These are phyloP conservation scores for Araneus ventricosus DNA, from an alignment of 1,140 invertebrate species.

Conservation along the genomic window DNA sequence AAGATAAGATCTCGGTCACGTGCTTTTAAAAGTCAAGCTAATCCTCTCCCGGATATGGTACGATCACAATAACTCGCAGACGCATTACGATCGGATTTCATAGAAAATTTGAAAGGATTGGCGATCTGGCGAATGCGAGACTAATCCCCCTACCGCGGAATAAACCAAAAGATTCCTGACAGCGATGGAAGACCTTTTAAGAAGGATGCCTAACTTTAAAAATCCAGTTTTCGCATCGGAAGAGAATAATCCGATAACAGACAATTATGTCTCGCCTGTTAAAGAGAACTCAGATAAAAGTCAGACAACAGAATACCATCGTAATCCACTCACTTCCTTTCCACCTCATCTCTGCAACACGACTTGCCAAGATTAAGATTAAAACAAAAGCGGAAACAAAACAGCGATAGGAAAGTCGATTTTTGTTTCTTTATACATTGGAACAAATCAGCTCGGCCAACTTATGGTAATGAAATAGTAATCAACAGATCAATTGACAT, in stretches of 20 bases:
- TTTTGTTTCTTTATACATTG: neutral
- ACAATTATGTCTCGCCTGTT: conserved; percentile 56
- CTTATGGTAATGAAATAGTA: neutral
- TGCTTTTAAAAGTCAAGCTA: conserved; percentile 66
- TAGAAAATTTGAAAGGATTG: conserved; percentile 74
- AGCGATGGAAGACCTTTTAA: conserved; percentile 49
- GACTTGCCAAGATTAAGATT: conserved; percentile 22
- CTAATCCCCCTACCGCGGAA: conserved; percentile 56
- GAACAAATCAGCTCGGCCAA: neutral
- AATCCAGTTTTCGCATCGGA: conserved; percentile 62
- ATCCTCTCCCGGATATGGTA: conserved; percentile 73
- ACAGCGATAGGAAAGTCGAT: neutral
- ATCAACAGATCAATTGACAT: neutral
- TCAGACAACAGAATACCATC: conserved; percentile 25
- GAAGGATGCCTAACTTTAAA: conserved; percentile 61
- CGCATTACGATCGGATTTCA: conserved; percentile 70
- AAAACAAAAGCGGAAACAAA: conserved; percentile 14
- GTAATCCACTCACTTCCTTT: conserved; percentile 28
- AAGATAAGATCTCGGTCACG: conserved; percentile 73
- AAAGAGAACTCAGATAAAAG: conserved; percentile 27
- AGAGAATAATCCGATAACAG: conserved; percentile 60
- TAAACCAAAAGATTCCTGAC: conserved; percentile 29
- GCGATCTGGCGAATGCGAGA: conserved; percentile 63
- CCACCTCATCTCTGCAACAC: conserved; percentile 9
- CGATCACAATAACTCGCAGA: conserved; percentile 73